These are phyloP conservation scores for Leptocoma aspasia DNA, from an alignment of 2,113 vertebrate genomes.

Conservation along the genomic window DNA sequence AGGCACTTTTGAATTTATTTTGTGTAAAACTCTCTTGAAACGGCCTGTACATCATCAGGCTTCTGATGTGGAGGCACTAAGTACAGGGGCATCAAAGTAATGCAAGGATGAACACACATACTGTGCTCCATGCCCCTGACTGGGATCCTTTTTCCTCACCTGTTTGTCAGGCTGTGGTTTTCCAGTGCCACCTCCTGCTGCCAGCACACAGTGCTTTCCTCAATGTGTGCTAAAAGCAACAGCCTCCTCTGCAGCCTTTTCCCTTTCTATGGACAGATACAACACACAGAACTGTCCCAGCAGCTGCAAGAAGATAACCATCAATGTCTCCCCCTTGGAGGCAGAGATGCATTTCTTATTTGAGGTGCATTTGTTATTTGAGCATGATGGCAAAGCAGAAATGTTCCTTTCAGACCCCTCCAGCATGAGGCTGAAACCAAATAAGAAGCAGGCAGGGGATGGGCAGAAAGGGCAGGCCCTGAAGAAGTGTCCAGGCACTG, in stretches of 20 bases:
- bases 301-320: slow-evolving; percentile 80
- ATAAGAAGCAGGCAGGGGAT: slow-evolving; percentile 78
- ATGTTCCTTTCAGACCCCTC: slow-evolving; percentile 84
- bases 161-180: not conserved
- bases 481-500: not conserved
- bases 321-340: slow-evolving; percentile 78
- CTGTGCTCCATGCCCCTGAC: not conserved
- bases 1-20: not conserved
- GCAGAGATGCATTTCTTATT: slow-evolving; percentile 80
- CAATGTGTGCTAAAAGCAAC: accelerated
- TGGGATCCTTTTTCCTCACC: not conserved
- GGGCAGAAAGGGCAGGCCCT: not conserved
- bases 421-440: slow-evolving; percentile 77
- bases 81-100: not conserved
- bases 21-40: not conserved
- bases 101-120: not conserved
- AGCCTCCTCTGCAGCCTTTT: not conserved
- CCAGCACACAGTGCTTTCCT: accelerated
- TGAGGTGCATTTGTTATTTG: slow-evolving; percentile 79
- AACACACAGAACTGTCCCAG: slow-evolving; percentile 77
- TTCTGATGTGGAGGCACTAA: not conserved
- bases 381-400: slow-evolving; percentile 76
- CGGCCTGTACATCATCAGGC: not conserved
- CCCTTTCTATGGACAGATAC: slow-evolving; percentile 69
- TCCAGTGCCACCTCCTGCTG: not conserved